Percentiles rank a stretch among this genome's conserved stretches.
Evolutionary conservation across 2,113 vertebrate genomes (phyloP).

Genomic region (Percopsis transmontana): DNA sequence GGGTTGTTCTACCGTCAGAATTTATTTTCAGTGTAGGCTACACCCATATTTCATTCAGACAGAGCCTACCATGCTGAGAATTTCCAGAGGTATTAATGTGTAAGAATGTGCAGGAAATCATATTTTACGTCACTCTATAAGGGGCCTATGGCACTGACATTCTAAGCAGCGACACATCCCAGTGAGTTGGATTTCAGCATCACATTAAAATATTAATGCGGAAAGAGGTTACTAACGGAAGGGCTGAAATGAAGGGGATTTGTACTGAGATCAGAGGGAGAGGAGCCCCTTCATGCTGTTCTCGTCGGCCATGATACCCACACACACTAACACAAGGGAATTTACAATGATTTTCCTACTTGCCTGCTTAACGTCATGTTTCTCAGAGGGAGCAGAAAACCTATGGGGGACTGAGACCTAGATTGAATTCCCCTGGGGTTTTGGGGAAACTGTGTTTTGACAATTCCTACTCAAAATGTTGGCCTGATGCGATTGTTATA

Average conservation of each 20-base stretch:
- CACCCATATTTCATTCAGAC: background rate
- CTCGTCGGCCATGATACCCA: conserved; percentile 31
- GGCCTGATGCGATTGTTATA: conserved; percentile 7
- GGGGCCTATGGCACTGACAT: conserved; percentile 41
- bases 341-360: conserved; percentile 58
- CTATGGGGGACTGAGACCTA: conserved; percentile 55
- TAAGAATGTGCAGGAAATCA: conserved; percentile 25
- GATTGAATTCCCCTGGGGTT: conserved; percentile 52
- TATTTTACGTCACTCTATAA: conserved; percentile 7
- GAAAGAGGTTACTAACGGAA: conserved; percentile 29
- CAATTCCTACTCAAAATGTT: conserved; percentile 39
- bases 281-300: conserved; percentile 35
- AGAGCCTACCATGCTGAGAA: background rate
- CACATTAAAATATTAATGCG: conserved; percentile 68
- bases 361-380: conserved; percentile 43
- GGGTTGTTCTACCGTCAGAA: conserved; percentile 2
- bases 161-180: conserved; percentile 46
- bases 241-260: conserved; percentile 48
- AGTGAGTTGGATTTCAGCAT: conserved; percentile 52
- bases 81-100: conserved; percentile 22
- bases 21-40: background rate
- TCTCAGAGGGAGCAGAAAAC: conserved; percentile 47
- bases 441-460: conserved; percentile 24
- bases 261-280: conserved; percentile 44
- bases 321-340: conserved; percentile 47